Evolutionary conservation across 2,888 invertebrate species (phyloP).

Genomic region (Drosophila recens): DNA sequence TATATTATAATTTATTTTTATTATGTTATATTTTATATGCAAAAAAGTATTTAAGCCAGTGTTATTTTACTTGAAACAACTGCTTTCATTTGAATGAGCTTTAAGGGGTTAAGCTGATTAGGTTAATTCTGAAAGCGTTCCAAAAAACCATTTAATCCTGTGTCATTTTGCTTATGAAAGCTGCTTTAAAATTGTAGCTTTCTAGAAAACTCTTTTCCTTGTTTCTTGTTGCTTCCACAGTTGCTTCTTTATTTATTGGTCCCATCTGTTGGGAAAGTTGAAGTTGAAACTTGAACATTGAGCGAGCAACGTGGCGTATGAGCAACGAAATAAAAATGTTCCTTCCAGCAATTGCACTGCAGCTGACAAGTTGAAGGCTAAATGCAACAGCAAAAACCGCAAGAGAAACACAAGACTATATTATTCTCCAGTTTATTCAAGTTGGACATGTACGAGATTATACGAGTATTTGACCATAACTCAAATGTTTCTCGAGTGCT

Average conservation of each 20-base stretch:
- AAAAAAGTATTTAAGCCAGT: not conserved
- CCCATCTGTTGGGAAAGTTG: conserved; percentile 23
- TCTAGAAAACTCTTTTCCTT: conserved; percentile 4
- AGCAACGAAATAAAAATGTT: conserved; percentile 46
- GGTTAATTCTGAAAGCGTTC: not conserved
- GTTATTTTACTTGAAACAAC: not conserved
- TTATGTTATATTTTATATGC: too few relatives aligned
- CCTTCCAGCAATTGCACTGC: conserved; percentile 29
- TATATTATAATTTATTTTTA: too few relatives aligned
- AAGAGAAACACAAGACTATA: not conserved
- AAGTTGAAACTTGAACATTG: conserved; percentile 8
- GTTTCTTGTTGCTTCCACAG: not conserved
- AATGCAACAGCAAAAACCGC: conserved; percentile 2
- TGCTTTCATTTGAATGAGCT: not conserved
- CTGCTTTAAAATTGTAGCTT: not conserved
- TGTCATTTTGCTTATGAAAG: not conserved
- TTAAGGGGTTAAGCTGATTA: not conserved
- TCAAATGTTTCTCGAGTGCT: conserved; percentile 41
- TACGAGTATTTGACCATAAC: conserved; percentile 41
- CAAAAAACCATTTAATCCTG: not conserved
- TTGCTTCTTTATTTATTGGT: conserved; percentile 14
- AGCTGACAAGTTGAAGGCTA: conserved; percentile 38
- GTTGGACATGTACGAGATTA: conserved; percentile 27
- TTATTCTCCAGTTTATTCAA: conserved; percentile 8
- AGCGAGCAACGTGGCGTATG: conserved; percentile 55